A percentile compares a stretch with the other conserved stretches of the same genome.
Evolutionary conservation across 2,797 vertebrate genomes (phyloP).

Genomic region (Masticophis lateralis): DNA sequence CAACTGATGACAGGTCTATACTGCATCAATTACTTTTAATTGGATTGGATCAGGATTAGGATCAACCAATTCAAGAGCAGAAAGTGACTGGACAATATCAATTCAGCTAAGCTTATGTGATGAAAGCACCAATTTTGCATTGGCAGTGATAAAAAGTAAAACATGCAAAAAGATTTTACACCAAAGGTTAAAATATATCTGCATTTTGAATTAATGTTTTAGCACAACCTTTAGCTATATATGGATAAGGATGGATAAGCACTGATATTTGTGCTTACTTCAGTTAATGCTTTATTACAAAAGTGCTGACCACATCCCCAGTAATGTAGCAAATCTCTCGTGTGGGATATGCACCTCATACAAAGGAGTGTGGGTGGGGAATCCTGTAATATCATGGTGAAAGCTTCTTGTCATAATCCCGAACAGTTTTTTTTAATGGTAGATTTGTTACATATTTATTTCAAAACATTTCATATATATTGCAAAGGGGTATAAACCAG

Average conservation of each 20-base stretch:
- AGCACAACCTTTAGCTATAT: not conserved
- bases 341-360: not conserved
- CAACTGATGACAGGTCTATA: not conserved
- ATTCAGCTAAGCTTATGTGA: not conserved
- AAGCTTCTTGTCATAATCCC: not conserved
- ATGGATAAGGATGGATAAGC: constrained; percentile 14
- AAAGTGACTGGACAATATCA: not conserved
- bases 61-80: not conserved
- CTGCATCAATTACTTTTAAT: not conserved
- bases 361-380: not conserved
- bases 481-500: not conserved
- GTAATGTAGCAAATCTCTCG: not conserved
- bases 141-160: not conserved
- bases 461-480: not conserved
- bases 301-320: not conserved
- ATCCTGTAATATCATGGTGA: not conserved
- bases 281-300: not conserved
- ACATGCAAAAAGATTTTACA: not conserved
- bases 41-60: not conserved
- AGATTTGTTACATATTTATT: not conserved
- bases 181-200: not conserved
- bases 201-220: not conserved
- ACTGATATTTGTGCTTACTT: not conserved
- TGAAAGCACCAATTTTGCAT: not conserved
- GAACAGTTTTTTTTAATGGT: not conserved